Percentiles rank a stretch among this genome's conserved stretches.
These are phyloP conservation scores for Leptopilina syphax DNA, from an alignment of 2,888 invertebrate genomes.

Conservation along the genomic window DNA sequence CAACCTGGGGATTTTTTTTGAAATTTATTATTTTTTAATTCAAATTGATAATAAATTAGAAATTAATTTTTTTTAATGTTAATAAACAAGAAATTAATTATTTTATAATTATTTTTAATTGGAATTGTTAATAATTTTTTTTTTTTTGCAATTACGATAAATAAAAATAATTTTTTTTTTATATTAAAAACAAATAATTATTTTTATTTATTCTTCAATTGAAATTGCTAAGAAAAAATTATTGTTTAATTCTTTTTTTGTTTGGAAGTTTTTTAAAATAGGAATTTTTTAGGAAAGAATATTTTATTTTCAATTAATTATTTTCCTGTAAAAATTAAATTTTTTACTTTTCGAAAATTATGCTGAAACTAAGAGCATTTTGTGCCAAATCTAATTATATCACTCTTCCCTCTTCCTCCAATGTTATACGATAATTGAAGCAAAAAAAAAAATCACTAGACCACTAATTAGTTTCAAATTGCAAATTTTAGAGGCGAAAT, in stretches of 20 bases:
- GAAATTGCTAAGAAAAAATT: too few relatives aligned
- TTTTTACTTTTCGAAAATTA: slow-evolving; percentile 5
- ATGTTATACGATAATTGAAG: slow-evolving; percentile 8
- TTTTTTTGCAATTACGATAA: background rate
- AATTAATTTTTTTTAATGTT: too few relatives aligned
- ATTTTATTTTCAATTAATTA: background rate
- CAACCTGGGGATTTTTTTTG: background rate
- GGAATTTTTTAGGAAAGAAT: background rate
- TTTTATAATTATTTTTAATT: background rate
- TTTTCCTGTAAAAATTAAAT: background rate
- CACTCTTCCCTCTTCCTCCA: background rate
- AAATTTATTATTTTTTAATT: background rate
- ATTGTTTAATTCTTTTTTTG: too few relatives aligned
- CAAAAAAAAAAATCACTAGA: background rate
- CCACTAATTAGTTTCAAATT: background rate
- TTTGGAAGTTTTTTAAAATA: too few relatives aligned
- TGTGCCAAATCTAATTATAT: slow-evolving; percentile 32
- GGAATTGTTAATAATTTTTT: background rate
- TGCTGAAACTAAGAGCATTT: slow-evolving; percentile 1
- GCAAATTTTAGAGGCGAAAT: background rate
- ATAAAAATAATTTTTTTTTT: too few relatives aligned
- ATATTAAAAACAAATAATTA: too few relatives aligned
- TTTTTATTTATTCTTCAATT: too few relatives aligned
- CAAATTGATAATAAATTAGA: background rate
- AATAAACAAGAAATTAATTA: background rate